Base-by-base conservation (phyloP, 2,797 vertebrate species). In the Diceros bicornis region DNA sequence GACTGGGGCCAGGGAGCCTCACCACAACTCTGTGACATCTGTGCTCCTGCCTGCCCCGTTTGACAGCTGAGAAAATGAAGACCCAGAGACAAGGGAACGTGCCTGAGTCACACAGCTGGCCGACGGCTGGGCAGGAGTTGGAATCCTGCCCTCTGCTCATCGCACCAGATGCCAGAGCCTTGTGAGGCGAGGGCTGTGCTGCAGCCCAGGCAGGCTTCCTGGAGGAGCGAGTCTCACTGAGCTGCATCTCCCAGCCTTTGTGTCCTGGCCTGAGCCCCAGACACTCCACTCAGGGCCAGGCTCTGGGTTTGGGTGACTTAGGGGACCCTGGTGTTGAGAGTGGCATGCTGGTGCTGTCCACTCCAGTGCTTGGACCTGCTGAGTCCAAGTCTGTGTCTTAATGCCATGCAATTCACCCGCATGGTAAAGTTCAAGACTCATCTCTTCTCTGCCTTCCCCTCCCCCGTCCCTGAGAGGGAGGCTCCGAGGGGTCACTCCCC, bases 41-140 rank as follows among this genome's bases (percentile, higher is more conserved):
- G 52, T n/a, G n/a, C 18, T 59, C 25, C 78, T 47, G 47, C 72
- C 32, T 52, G 41, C 23, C 29, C 25, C 14, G 3, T 75, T 55
- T 91, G 69, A 69, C 25, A 88, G 61, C 55, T 13, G n/a, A 91
- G 69, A 77, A 83, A 72, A 61, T 52, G 4, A 82, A 85, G 72
- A 71, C 68, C 75, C 37, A 47, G 74, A 66, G 78, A 81, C 13
- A 5, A n/a, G 41, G 23, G 44, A 77, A 25, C 5, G 6, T 25
- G 32, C 14, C 61, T 62, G 78, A 92, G 68, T 77, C 68, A 82
- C 27, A 29, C 29, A 66, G 77, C 32, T 83, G 77, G 61, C 29
- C 14, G 50, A 55, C 8, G 13, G 20, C 23, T n/a, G 68, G 91
- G 21, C 4, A 75, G 34, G 41, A 50, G 50, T 50, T 0, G 0